Conservation (phyloP, 2,888 invertebrate genomes). For the Andrena praecox region DNA sequence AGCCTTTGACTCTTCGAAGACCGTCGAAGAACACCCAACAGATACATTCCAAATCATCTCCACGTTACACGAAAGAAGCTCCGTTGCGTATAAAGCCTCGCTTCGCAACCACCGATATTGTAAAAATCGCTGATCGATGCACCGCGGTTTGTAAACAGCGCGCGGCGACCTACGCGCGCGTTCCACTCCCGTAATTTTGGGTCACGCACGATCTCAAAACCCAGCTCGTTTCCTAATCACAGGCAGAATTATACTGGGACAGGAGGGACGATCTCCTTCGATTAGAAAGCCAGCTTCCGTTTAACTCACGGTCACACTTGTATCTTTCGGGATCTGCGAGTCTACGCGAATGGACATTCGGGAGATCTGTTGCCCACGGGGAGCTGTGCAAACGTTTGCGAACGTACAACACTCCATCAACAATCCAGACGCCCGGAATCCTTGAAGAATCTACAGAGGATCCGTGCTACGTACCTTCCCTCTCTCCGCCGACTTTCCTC, state of each 20-base stretch:
- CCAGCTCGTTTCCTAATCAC: neutral
- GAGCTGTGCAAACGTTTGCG: too few relatives aligned
- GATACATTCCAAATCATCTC: neutral
- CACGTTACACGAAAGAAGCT: neutral
- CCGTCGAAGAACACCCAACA: neutral
- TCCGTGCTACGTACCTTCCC: too few relatives aligned
- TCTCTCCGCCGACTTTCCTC: too few relatives aligned
- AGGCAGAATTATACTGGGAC: too few relatives aligned
- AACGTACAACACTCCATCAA: too few relatives aligned
- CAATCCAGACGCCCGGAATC: too few relatives aligned
- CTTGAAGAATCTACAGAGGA: too few relatives aligned
- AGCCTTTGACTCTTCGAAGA: neutral
- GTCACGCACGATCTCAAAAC: conserved; percentile 11
- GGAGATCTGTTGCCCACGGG: too few relatives aligned
- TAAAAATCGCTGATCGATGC: conserved; percentile 15
- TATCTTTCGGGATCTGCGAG: too few relatives aligned
- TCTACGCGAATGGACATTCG: too few relatives aligned
- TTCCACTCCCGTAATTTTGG: conserved; percentile 4
- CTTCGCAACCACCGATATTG: neutral
- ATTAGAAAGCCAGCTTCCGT: neutral
- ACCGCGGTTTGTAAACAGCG: conserved; percentile 21
- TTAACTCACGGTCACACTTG: too few relatives aligned
- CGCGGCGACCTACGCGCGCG: neutral
- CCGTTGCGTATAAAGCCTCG: neutral
- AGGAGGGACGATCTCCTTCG: neutral